Evolutionary conservation across 2,113 vertebrate species (phyloP).

Genomic region (Entomyzon cyanotis): DNA sequence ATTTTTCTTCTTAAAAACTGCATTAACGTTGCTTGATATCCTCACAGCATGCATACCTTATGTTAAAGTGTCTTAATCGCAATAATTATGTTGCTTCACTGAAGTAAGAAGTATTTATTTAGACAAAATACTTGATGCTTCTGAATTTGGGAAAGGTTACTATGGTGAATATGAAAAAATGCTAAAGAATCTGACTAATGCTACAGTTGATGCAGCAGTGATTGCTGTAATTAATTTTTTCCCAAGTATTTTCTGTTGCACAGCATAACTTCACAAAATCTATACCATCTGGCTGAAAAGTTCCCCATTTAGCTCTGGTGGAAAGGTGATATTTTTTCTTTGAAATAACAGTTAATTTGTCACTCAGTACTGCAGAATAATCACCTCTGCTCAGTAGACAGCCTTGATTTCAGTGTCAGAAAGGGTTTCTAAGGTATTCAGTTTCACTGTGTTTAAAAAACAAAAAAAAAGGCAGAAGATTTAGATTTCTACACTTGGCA

Average conservation of each 20-base stretch:
- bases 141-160: not conserved
- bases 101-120: not conserved
- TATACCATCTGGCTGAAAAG: not conserved
- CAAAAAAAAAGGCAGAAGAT: not conserved
- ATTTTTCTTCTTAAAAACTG: slow-evolving; percentile 26
- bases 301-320: not conserved
- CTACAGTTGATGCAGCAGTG: not conserved
- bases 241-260: not conserved
- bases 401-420: not conserved
- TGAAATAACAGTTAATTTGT: not conserved
- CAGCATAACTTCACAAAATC: not conserved
- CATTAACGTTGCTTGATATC: not conserved
- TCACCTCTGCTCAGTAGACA: not conserved
- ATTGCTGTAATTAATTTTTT: not conserved
- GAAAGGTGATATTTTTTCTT: not conserved
- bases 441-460: not conserved
- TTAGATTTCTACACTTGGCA: not conserved
- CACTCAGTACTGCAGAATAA: not conserved
- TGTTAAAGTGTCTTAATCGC: not conserved
- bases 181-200: not conserved
- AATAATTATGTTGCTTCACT: slow-evolving; percentile 1
- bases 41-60: not conserved
- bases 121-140: not conserved
- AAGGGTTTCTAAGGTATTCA: not conserved
- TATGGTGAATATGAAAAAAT: not conserved